These are phyloP conservation scores for Ophioninae sp. DNA, from an alignment of 2,888 invertebrate genomes.

Conservation along the genomic window DNA sequence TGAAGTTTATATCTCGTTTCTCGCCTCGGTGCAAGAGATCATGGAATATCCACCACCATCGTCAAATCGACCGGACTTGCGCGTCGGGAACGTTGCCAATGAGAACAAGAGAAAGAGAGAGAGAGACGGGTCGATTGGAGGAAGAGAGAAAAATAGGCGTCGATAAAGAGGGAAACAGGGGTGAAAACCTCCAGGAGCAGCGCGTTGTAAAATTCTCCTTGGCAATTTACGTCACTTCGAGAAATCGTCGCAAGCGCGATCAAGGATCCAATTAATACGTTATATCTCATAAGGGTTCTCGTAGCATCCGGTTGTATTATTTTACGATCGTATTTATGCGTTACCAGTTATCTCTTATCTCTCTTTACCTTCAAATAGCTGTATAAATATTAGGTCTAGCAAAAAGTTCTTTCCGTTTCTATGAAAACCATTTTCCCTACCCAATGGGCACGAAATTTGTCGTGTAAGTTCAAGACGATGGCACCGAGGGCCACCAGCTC, in stretches of 20 bases:
- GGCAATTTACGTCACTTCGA: constrained; percentile 15
- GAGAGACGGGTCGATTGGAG: neutral
- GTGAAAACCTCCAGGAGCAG: neutral
- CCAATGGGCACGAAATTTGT: no score
- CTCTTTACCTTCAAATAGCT: no score
- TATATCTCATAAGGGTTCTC: constrained; percentile 62
- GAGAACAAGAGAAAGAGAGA: neutral
- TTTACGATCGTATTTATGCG: constrained; percentile 6
- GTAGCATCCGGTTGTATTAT: neutral
- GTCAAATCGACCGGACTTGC: constrained; percentile 43
- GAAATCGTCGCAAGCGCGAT: constrained; percentile 42
- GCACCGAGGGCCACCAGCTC: no score
- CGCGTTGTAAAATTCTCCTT: constrained; percentile 28
- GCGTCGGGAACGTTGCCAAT: constrained; percentile 26
- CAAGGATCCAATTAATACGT: constrained; percentile 79
- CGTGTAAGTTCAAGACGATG: no score
- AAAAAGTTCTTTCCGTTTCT: no score
- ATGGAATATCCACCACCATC: constrained; percentile 41
- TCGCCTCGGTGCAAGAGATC: constrained; percentile 42
- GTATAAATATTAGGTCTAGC: no score
- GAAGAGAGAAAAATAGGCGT: neutral
- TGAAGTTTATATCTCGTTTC: constrained; percentile 59
- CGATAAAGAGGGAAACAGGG: constrained; percentile 4
- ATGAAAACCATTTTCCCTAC: no score
- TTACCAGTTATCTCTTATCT: constrained; percentile 15